Conservation (phyloP, 35 echinoderm and acorn worm genomes). For the Holothuria glaberrima region DNA sequence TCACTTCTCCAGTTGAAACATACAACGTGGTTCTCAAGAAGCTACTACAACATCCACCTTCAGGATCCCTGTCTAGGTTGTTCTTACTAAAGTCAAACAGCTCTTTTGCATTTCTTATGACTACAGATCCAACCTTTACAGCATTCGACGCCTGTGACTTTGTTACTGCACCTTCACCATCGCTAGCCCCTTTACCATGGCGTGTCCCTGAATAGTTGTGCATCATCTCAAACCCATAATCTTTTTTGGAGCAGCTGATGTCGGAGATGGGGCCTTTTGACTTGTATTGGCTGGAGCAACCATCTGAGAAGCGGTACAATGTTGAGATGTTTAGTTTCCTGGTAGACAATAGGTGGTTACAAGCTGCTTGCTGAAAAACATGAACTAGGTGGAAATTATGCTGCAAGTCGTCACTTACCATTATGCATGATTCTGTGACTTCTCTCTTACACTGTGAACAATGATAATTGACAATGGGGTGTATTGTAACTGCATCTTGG, state of each 20-base stretch:
- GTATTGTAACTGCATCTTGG: conserved; percentile 70
- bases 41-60: background rate
- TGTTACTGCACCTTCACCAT: conserved; percentile 30
- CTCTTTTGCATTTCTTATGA: conserved; percentile 7
- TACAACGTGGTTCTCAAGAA: conserved; percentile 29
- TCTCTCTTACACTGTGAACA: conserved; percentile 39
- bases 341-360: background rate
- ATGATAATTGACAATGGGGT: conserved; percentile 70
- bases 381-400: conserved; percentile 49
- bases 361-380: conserved; percentile 44
- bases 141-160: conserved; percentile 26
- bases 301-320: conserved; percentile 73
- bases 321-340: background rate
- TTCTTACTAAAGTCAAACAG: background rate
- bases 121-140: background rate
- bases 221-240: conserved; percentile 48
- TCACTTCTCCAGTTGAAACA: background rate
- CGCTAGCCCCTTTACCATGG: conserved; percentile 47
- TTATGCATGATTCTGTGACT: conserved; percentile 65
- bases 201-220: conserved; percentile 39
- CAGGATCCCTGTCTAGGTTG: background rate
- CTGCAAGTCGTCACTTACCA: conserved; percentile 41
- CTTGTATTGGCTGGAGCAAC: conserved; percentile 81
- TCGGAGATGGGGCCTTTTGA: conserved; percentile 81
- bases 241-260: conserved; percentile 59